Evolutionary conservation across 1,140 invertebrate genomes (phyloP).

Genomic region (Scaptomyza graminum): DNA sequence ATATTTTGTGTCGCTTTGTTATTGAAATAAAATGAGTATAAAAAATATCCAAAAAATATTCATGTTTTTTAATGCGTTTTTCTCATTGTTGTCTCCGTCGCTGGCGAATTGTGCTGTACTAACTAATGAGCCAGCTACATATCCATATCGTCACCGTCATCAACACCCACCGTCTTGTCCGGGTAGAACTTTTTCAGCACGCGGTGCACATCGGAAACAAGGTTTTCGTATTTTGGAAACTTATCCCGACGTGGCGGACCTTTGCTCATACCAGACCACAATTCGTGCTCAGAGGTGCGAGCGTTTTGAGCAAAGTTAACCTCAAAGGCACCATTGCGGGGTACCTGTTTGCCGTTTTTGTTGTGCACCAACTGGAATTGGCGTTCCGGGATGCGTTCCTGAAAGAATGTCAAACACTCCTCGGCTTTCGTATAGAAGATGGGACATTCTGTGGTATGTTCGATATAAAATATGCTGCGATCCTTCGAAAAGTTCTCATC

Average conservation of each 20-base stretch:
- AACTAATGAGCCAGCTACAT: constrained; percentile 25
- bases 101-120: too few species aligned
- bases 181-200: constrained; percentile 78
- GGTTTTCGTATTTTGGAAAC: constrained; percentile 58
- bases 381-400: constrained; percentile 60
- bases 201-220: constrained; percentile 59
- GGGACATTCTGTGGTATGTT: constrained; percentile 74
- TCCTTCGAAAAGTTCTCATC: constrained; percentile 72
- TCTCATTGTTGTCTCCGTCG: constrained; percentile 15
- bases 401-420: constrained; percentile 58
- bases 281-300: constrained; percentile 66
- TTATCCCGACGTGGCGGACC: constrained; percentile 76
- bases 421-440: constrained; percentile 76
- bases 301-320: constrained; percentile 70
- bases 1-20: constrained; percentile 29
- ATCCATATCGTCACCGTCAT: constrained; percentile 35
- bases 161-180: constrained; percentile 50
- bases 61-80: constrained; percentile 16
- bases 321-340: constrained; percentile 72
- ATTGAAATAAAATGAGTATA: constrained; percentile 31
- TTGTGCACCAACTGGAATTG: constrained; percentile 69
- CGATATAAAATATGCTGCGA: constrained; percentile 71
- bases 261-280: constrained; percentile 66
- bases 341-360: constrained; percentile 57
- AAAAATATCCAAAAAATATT: constrained; percentile 2